Base-by-base conservation (phyloP, 2,113 vertebrate genomes). In the Spea multiplicata region DNA sequence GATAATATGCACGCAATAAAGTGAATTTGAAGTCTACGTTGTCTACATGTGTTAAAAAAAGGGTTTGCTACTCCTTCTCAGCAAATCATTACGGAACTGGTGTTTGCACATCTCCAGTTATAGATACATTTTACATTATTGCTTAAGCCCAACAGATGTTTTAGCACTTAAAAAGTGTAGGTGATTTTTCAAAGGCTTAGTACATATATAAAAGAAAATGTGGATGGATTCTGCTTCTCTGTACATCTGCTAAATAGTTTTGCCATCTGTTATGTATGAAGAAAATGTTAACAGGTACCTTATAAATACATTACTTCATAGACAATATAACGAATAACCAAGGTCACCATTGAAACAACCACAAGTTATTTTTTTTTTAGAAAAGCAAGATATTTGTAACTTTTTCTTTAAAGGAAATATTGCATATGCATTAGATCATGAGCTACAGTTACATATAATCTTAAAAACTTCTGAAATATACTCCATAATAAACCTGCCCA, bases 171-270 rank as follows among this genome's bases (percentile, higher is more conserved):
- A 80, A 78, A 79, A 67, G 78, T 80, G 71, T 74, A 74, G 78
- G 78, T 80, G 78, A 80, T 80, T 74, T 80, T 80, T 80, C 78
- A 80, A 80, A 80, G 78, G 78, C 78, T 80, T 74, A 80, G 71
- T 68, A 74, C 53, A 46, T 80, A 80, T 68, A 74, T 68, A 80
- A 80, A 80, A 74, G 10, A 59, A 75, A 80, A 61, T 61, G 64
- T 59, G 71, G 52, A 74, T 74, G 68, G 52, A 74, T 74, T 73
- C 78, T 74, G 45, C 64, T 74, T 73, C 50, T 59, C n/a, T 53
- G 73, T 80, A 74, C 78, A 80, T 73, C 78, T 80, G 78, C 74
- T 80, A 67, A 80, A 80, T 68, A 74, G 78, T 80, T 80, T 80
- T 80, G 78, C 71, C 78, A 80, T 80, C 78, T 80, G 78, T 74